These are phyloP conservation scores for Poliocrania exsul DNA, from an alignment of 2,797 vertebrate genomes.

Conservation along the genomic window DNA sequence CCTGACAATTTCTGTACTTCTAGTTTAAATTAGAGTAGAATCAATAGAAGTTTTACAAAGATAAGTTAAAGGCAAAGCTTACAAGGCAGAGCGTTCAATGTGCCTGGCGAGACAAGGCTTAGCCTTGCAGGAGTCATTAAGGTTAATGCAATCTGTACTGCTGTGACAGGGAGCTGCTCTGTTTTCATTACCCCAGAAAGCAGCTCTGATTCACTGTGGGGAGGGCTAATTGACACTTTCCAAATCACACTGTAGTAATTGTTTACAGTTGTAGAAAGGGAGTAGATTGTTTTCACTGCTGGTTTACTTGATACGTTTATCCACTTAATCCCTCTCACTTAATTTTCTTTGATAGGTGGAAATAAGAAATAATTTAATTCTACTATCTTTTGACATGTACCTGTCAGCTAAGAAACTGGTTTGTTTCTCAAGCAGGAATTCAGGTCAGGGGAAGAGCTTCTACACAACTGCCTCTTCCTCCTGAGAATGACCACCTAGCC, in stretches of 20 bases:
- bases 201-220: slow-evolving; percentile 40
- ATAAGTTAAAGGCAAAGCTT: slow-evolving; percentile 36
- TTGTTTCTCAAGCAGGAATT: background rate
- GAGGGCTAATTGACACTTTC: slow-evolving; percentile 54
- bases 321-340: slow-evolving; percentile 46
- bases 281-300: slow-evolving; percentile 42
- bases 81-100: background rate
- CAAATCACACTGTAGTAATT: slow-evolving; percentile 38
- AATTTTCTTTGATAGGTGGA: slow-evolving; percentile 19
- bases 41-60: slow-evolving; percentile 52
- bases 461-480: background rate
- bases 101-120: slow-evolving; percentile 23
- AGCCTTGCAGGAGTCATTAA: slow-evolving; percentile 58
- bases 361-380: slow-evolving; percentile 52
- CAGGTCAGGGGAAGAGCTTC: background rate
- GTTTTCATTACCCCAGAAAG: slow-evolving; percentile 49
- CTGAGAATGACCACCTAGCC: background rate
- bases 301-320: slow-evolving; percentile 37
- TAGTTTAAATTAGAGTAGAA: slow-evolving; percentile 39
- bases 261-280: slow-evolving; percentile 43
- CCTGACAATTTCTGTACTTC: slow-evolving; percentile 39
- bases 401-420: slow-evolving; percentile 6
- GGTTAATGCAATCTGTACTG: slow-evolving; percentile 50
- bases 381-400: slow-evolving; percentile 21
- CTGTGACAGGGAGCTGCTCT: slow-evolving; percentile 11